A percentile compares a stretch with the other conserved stretches of the same genome.
Evolutionary conservation across 2,888 invertebrate species (phyloP).

Genomic region (Lithophane socia): DNA sequence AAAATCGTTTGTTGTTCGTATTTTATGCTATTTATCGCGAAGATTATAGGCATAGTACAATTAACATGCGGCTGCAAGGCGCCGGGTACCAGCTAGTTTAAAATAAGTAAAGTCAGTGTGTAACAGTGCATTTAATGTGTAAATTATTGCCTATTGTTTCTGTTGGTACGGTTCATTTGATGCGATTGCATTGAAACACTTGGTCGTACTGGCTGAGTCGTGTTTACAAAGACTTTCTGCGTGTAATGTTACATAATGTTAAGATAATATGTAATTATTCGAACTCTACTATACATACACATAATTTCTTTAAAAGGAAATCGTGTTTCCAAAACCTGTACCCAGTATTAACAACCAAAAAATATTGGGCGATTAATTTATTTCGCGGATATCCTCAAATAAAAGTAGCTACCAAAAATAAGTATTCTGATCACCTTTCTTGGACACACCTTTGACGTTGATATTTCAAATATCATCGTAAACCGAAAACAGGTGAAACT

Average conservation of each 20-base stretch:
- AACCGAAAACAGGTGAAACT: constrained; percentile 3
- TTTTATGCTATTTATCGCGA: no score
- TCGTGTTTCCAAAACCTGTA: no score
- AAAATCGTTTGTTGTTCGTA: background rate
- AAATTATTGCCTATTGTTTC: constrained; percentile 80
- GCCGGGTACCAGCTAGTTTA: constrained; percentile 7
- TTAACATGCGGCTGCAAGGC: no score
- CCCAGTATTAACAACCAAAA: background rate
- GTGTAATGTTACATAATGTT: constrained; percentile 33
- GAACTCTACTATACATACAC: background rate
- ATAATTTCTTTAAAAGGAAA: background rate
- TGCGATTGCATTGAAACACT: constrained; percentile 67
- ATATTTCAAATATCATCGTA: background rate
- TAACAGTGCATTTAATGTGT: constrained; percentile 77
- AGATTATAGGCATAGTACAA: no score
- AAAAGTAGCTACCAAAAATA: constrained; percentile 5
- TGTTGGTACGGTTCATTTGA: constrained; percentile 76
- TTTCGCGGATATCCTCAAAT: constrained; percentile 8
- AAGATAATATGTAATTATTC: background rate
- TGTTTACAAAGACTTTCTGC: constrained; percentile 42
- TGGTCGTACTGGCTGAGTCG: constrained; percentile 41
- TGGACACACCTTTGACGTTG: constrained; percentile 2
- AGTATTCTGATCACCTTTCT: constrained; percentile 11
- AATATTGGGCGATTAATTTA: background rate
- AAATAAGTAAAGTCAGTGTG: constrained; percentile 71